phyloP scores from a whole-genome alignment of 2,888 invertebrate species.

The Dascillus cervinus region DNA sequence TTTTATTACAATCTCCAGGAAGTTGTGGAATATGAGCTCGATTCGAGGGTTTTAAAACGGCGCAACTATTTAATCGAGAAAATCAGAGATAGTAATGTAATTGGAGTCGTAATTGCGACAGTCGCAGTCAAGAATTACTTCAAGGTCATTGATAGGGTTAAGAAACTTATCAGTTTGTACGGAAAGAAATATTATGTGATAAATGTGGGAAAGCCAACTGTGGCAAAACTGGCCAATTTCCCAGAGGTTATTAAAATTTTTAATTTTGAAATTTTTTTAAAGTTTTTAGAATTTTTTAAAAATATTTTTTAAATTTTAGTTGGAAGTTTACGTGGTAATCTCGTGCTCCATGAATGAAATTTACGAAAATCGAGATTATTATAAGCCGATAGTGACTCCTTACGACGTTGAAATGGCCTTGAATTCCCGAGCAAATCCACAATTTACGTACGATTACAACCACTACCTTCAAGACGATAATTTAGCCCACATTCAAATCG shows the following conservation, averaged over 20 bases:
- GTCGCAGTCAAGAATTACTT: conserved; percentile 75
- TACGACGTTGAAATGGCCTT: conserved; percentile 85
- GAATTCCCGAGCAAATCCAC: conserved; percentile 47
- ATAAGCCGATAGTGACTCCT: conserved; percentile 83
- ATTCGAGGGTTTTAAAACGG: conserved; percentile 63
- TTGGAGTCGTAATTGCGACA: conserved; percentile 89
- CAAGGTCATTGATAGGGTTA: conserved; percentile 65
- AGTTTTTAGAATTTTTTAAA: conserved; percentile 2
- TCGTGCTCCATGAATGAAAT: conserved; percentile 88
- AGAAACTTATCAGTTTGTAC: conserved; percentile 61
- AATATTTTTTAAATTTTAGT: conserved; percentile 49
- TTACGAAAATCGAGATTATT: conserved; percentile 76
- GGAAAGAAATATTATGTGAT: conserved; percentile 87
- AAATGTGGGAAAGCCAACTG: conserved; percentile 90
- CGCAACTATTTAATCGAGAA: conserved; percentile 82
- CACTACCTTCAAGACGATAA: conserved; percentile 46
- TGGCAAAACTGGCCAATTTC: conserved; percentile 92
- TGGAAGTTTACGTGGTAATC: conserved; percentile 87
- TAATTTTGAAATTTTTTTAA: no score
- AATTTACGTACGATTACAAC: conserved; percentile 58
- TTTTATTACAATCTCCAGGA: conserved; percentile 47
- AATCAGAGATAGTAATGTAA: conserved; percentile 78
- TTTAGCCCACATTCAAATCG: conserved; percentile 13
- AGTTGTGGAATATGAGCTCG: conserved; percentile 32
- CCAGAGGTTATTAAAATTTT: conserved; percentile 54